Base-by-base conservation (phyloP, 2,797 vertebrate genomes). In the Coregonus sp. region DNA sequence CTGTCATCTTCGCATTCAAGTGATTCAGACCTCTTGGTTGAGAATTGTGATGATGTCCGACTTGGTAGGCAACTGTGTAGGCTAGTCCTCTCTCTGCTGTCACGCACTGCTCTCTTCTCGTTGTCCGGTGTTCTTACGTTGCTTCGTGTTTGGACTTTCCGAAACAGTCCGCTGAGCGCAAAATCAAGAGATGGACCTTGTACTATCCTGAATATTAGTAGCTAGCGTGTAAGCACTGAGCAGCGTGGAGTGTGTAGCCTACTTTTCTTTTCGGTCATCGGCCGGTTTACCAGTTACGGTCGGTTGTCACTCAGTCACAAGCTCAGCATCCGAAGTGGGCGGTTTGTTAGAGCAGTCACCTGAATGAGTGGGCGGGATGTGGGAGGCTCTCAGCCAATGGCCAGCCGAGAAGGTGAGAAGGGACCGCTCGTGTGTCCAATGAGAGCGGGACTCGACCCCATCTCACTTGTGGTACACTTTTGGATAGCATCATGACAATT, bases 1-100 rank as follows among this genome's bases (percentile, higher is more conserved):
- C 95, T 33, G 91, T 94, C 95, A 95, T 95, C 15, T 89, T 63
- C 25, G 20, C 91, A 83, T 84, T 80, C 80, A 80, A 84, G 75
- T 86, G 82, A 29, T 75, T 61, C 37, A 1, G 80, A 37, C 14
- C 80, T 14, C 74, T 47, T n/a, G 50, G 12, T 1, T 33, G 65
- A 14, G 40, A 72, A 77, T 74, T 2, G 31, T 31, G 71, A 59
- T 75, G 77, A 70, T 77, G 54, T 80, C 85, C 82, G 87, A 80
- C 59, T 40, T 35, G 20, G 59, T 29, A 63, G 20, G 31, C 54
- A 56, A n/a, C 16, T 18, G 31, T 33, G 82, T 83, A 37, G 74
- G 80, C 5, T 63, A 71, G 73, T 47, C 31, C 37, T 47, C 63
- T 66, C 65, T 66, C 33, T 77, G 70, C 67, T 31, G 15, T 73